Evolutionary conservation across 2,888 invertebrate species (phyloP), one percentile per base, ranked within the genome.

Genomic region (Leptinotarsa juncta): DNA sequence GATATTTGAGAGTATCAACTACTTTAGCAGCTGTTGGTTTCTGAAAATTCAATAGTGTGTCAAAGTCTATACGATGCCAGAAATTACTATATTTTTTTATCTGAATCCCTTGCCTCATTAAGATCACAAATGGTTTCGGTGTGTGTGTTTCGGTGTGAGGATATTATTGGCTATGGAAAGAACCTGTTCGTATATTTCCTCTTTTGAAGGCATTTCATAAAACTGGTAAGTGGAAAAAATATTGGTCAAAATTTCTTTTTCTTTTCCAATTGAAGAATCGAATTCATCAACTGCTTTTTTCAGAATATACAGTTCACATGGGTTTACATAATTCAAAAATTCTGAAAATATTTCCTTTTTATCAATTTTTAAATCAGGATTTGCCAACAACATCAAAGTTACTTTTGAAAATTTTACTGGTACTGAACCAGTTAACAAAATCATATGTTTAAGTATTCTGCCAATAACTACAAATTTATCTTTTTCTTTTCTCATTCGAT

Each of bases 401-500:
- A 7, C 32, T 32, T 5, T 7, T 26, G 32, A 32, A 5, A 65
- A 65, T 60, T 71, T 71, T 32, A 53, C 65, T 48, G 65, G 65
- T 26, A 71, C 51, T 65, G 20, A 65, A 65, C 65, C 71, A 23
- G 71, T 71, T 32, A 71, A 65, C 20, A 71, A 53, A 15, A 71
- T 57, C 53, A 65, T 71, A 14, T 71, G 71, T 18, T 32, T 14
- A 48, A 71, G 32, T 20, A 71, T 32, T 71, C 71, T 71, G 4
- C 71, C 71, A 26, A 71, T 71, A 4, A 65, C 14, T 50, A 60
- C 62, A 26, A 15, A 23, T 60, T 26, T 60, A 60, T 60, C 5
- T 60, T 26, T 53, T 7, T 55, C 65, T 53, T 71, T 66, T 51
- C 53, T 71, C 18, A 53, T 51, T 51, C 71, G 23, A 32, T 71